Conservation (phyloP, 2,113 vertebrate species). For the Circaetus gallicus region DNA sequence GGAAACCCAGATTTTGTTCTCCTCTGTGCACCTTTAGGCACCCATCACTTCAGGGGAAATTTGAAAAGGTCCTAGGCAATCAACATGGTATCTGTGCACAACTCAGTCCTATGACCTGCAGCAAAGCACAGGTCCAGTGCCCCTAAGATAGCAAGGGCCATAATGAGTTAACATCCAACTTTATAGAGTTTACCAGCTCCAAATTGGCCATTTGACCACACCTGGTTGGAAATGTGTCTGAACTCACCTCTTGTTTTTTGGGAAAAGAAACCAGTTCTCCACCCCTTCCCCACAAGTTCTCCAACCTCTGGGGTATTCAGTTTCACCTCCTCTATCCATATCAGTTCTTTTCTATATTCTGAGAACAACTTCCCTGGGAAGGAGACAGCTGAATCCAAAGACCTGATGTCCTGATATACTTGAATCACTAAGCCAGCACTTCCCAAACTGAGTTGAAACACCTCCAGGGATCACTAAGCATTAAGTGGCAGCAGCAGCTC, state of each 20-base stretch:
- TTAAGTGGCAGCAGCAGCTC: neutral
- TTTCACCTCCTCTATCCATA: neutral
- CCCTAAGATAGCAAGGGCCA: neutral
- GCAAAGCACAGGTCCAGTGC: neutral
- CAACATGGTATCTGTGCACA: neutral
- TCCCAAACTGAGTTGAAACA: neutral
- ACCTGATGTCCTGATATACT: neutral
- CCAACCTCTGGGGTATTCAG: neutral
- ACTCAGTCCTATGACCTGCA: neutral
- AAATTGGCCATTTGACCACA: no score
- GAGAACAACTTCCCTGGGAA: neutral
- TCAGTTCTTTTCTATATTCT: neutral
- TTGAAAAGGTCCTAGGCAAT: neutral
- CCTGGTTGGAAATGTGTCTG: neutral
- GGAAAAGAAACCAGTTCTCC: neutral
- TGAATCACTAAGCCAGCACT: neutral
- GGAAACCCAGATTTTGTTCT: neutral
- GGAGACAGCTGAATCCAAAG: neutral
- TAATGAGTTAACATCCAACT: neutral
- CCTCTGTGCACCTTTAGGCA: neutral
- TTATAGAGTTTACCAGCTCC: neutral
- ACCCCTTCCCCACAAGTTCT: neutral
- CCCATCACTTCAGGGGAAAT: neutral
- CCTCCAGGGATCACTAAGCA: neutral
- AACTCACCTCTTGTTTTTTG: neutral